A percentile compares a stretch with the other conserved stretches of the same genome.
Conservation (phyloP, 2,797 vertebrate species). For the Phrynocephalus forsythii region DNA sequence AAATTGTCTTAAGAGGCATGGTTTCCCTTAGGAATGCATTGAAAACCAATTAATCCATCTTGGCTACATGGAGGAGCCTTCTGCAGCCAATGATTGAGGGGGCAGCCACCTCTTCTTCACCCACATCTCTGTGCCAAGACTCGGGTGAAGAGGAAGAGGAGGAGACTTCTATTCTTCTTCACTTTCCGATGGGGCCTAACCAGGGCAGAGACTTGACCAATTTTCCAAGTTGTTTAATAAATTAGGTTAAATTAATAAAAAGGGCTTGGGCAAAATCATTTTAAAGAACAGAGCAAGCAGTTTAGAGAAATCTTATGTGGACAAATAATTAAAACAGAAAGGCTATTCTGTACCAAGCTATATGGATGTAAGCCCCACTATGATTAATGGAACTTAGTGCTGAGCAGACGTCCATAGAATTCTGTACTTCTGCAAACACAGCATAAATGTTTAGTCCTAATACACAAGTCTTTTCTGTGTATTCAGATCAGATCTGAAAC, state of each 20-base stretch:
- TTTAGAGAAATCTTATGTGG: background rate
- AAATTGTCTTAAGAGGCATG: too few relatives aligned
- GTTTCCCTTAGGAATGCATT: too few relatives aligned
- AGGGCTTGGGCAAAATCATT: background rate
- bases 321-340: too few relatives aligned
- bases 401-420: too few relatives aligned
- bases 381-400: too few relatives aligned
- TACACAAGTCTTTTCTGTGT: background rate
- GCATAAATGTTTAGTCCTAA: background rate
- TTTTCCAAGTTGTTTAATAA: background rate
- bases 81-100: too few relatives aligned
- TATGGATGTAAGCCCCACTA: too few relatives aligned
- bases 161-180: background rate
- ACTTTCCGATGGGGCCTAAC: background rate
- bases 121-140: too few relatives aligned
- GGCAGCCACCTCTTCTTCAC: too few relatives aligned
- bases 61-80: too few relatives aligned
- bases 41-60: too few relatives aligned
- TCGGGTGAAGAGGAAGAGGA: too few relatives aligned
- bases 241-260: background rate
- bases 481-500: background rate
- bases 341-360: background rate
- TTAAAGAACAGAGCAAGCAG: background rate
- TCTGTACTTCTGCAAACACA: background rate
- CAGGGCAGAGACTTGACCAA: background rate